A percentile compares a stretch with the other conserved stretches of the same genome.
These are phyloP conservation scores for Otocyon megalotis DNA, from an alignment of 2,113 vertebrate species.

Conservation along the genomic window DNA sequence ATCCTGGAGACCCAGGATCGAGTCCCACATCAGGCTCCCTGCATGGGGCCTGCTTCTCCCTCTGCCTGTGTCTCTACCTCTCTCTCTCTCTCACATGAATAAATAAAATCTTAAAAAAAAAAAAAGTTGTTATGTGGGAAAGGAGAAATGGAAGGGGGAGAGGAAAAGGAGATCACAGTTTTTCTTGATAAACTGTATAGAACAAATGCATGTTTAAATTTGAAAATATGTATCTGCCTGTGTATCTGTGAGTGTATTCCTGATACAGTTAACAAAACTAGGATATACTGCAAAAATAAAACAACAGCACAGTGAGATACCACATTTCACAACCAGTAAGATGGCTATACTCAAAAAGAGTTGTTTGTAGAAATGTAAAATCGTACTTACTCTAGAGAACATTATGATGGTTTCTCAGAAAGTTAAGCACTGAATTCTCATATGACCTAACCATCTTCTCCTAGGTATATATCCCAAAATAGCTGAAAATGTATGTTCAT, in stretches of 20 bases:
- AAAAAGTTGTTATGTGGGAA: neutral
- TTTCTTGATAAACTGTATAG: neutral
- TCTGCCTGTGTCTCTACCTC: no score
- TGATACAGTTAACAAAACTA: neutral
- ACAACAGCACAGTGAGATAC: neutral
- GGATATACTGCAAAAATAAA: conserved; percentile 18
- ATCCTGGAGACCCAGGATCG: no score
- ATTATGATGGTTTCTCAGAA: neutral
- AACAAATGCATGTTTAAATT: neutral
- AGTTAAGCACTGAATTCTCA: neutral
- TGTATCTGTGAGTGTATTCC: neutral
- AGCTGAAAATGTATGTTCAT: neutral
- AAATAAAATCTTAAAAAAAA: no score
- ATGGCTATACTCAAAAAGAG: neutral
- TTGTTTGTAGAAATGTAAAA: neutral
- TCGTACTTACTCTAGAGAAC: neutral
- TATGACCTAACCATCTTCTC: neutral
- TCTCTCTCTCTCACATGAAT: no score
- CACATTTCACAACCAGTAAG: neutral
- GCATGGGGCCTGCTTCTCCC: no score
- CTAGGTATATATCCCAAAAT: neutral
- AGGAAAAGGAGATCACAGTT: neutral
- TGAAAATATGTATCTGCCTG: neutral
- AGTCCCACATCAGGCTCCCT: no score
- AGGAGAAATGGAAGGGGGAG: neutral